Base-by-base conservation (phyloP, 2,797 vertebrate species). In the Mormyrops attenuatus region DNA sequence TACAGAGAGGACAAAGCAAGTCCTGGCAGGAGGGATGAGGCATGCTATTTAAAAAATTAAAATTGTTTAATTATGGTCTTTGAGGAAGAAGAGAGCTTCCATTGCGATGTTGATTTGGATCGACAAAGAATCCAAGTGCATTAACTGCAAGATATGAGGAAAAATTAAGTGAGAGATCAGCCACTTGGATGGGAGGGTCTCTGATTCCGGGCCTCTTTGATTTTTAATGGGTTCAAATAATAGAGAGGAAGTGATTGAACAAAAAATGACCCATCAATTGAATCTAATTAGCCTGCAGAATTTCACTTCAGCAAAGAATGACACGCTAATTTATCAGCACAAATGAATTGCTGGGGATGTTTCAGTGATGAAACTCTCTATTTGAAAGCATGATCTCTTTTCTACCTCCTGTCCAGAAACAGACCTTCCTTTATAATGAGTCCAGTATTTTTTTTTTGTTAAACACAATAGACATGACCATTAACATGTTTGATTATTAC, bases 101-200 rank as follows among this genome's bases (percentile, higher is more conserved):
- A 88, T 73, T 52, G 92, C 92, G 94, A 95, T 88, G 91, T 91
- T 95, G 94, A 96, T 95, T 92, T 89, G 90, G 93, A 92, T 93
- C 93, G 95, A 95, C 95, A 95, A 95, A 95, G 91, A 92, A 93
- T 95, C 95, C 89, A n/a, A 90, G 93, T 92, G 85, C 91, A 95
- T 95, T 95, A 95, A 92, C 55, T 93, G 90, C 90, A 57, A 90
- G 89, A 7, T 17, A 85, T 91, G 93, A 91, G 80, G 63, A 38
- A 85, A 89, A 82, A 89, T 84, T 53, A 22, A 77, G 8, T 93
- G 92, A 95, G 93, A 90, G 90, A 92, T 69, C 30, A 69, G 66
- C 66, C 9, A 15, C 13, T 69, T 34, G 92, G 89, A 91, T 91
- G 89, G 90, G 89, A 92, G 92, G 90, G 93, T 90, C 91, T 91